Conservation (phyloP, 1,140 invertebrate genomes). For the Sesamia nonagrioides region DNA sequence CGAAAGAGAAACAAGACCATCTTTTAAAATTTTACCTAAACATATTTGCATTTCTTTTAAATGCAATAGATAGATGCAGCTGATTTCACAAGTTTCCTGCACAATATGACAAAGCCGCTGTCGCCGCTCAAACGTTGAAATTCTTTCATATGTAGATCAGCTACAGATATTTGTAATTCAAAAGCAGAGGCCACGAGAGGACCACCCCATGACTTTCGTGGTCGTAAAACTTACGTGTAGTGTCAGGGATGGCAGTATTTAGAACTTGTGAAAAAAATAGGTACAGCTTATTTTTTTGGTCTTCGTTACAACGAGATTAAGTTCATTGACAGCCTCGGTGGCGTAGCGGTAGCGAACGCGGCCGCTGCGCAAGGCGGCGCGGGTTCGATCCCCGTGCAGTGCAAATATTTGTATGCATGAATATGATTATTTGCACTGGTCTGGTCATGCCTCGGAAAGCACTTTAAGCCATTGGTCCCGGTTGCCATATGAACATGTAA, state of each 20-base stretch:
- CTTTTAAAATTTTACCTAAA: background rate
- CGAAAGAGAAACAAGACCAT: too few species aligned
- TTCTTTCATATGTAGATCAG: slow-evolving; percentile 39
- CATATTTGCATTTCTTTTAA: background rate
- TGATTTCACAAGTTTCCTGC: background rate
- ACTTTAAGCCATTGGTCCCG: too few species aligned
- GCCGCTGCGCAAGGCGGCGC: too few species aligned
- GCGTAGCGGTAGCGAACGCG: too few species aligned
- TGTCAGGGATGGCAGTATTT: background rate
- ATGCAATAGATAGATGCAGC: background rate
- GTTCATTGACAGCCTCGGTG: too few species aligned
- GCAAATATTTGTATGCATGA: too few species aligned
- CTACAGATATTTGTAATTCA: slow-evolving; percentile 29
- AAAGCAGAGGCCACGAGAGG: slow-evolving; percentile 23
- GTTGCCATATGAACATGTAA: too few species aligned
- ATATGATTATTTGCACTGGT: too few species aligned
- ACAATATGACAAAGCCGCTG: slow-evolving; percentile 17
- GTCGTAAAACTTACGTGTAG: background rate
- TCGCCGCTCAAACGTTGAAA: slow-evolving; percentile 5
- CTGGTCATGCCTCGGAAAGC: too few species aligned
- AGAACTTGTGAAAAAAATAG: background rate
- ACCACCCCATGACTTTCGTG: slow-evolving; percentile 23
- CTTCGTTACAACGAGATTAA: too few species aligned
- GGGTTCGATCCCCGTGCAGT: too few species aligned
- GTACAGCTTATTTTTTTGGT: too few species aligned